phyloP scores from a whole-genome alignment of 2,888 invertebrate species.

The Heliconius hortense region DNA sequence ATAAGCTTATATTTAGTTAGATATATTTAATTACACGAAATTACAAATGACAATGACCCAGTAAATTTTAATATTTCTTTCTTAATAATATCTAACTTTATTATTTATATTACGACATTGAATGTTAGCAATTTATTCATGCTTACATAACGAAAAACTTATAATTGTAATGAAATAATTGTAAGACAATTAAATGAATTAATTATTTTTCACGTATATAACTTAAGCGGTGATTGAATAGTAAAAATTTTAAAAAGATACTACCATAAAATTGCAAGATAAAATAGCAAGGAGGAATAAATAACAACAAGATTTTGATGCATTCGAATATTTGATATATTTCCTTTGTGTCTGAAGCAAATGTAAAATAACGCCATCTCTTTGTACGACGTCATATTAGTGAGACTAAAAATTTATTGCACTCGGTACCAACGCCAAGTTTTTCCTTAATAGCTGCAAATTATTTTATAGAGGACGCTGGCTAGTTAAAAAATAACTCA shows the following conservation, averaged over 20 bases:
- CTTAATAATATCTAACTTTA: not conserved
- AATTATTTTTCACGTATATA: not conserved
- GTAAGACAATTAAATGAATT: not conserved
- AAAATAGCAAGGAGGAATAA: no score
- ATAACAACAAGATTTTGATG: not conserved
- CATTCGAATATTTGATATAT: no score
- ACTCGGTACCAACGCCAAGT: not conserved
- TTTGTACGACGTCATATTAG: not conserved
- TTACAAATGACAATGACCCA: not conserved
- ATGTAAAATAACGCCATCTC: slow-evolving; percentile 21
- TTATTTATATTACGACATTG: not conserved
- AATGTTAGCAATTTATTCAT: not conserved
- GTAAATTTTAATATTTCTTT: not conserved
- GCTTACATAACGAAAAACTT: not conserved
- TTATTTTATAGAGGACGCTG: slow-evolving; percentile 11
- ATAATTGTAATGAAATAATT: not conserved
- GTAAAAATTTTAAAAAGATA: not conserved
- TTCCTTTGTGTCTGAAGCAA: not conserved
- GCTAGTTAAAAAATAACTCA: no score
- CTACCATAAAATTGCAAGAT: not conserved
- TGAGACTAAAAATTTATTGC: not conserved
- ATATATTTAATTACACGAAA: not conserved
- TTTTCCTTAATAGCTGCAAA: not conserved
- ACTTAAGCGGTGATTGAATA: not conserved
- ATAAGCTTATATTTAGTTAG: slow-evolving; percentile 62